These are phyloP conservation scores for Pyrocephalus nanus DNA, from an alignment of 2,797 vertebrate genomes.

Conservation along the genomic window DNA sequence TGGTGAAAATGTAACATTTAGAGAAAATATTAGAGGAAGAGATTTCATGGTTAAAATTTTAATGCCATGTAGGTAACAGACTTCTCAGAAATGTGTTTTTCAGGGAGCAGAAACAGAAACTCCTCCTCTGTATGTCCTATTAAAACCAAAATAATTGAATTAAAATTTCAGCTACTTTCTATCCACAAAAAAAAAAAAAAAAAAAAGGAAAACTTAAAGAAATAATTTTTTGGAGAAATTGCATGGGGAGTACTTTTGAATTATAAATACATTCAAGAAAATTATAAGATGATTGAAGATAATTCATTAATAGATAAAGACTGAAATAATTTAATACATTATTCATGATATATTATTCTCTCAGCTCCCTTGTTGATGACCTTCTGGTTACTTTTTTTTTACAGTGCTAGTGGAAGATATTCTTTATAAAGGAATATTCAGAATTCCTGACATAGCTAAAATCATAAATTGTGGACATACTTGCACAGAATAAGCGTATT, in stretches of 20 bases:
- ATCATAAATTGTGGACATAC: not conserved
- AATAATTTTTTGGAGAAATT: constrained; percentile 60
- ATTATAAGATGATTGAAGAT: constrained; percentile 67
- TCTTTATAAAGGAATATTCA: not conserved
- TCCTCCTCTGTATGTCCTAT: not conserved
- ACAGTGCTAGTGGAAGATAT: constrained; percentile 15
- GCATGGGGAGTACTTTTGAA: constrained; percentile 57
- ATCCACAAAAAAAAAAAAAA: not conserved
- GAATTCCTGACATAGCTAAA: constrained; percentile 26
- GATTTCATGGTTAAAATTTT: not conserved
- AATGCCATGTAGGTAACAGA: accelerated
- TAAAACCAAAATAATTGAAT: constrained; percentile 23
- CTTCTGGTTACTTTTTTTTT: constrained; percentile 37
- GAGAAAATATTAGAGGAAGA: not conserved
- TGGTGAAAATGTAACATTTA: not conserved
- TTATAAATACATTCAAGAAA: constrained; percentile 61
- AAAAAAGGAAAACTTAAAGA: constrained; percentile 24
- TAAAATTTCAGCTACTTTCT: constrained; percentile 33
- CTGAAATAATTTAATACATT: constrained; percentile 63
- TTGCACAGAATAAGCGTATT: not conserved
- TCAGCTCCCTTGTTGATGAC: constrained; percentile 60
- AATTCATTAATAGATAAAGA: constrained; percentile 69
- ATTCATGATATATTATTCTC: constrained; percentile 62
- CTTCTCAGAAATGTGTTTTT: not conserved
- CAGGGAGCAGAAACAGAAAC: not conserved